Evolutionary conservation across 2,888 invertebrate species (phyloP).

Genomic region (Choreutis nemorana): DNA sequence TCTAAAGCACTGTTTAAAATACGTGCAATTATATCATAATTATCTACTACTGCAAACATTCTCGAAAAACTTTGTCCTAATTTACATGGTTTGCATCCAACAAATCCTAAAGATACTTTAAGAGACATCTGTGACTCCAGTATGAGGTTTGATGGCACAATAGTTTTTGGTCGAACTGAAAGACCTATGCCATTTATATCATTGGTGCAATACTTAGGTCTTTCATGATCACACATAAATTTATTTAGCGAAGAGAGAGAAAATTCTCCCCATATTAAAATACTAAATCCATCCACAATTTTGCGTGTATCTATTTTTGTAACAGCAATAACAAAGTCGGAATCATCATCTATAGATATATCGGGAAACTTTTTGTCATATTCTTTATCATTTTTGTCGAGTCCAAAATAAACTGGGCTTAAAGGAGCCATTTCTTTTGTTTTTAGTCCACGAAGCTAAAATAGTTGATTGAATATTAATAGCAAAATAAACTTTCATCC

Average conservation of each 20-base stretch:
- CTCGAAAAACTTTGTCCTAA: constrained; percentile 27
- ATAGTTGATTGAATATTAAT: constrained; percentile 4
- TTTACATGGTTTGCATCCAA: constrained; percentile 34
- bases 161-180: constrained; percentile 17
- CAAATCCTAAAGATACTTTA: constrained; percentile 38
- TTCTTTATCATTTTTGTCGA: constrained; percentile 26
- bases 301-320: constrained; percentile 35
- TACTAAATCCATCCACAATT: constrained; percentile 28
- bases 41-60: constrained; percentile 30
- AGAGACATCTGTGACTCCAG: constrained; percentile 45
- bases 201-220: constrained; percentile 39
- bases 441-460: constrained; percentile 36
- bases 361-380: constrained; percentile 18
- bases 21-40: constrained; percentile 15
- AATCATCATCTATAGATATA: constrained; percentile 14
- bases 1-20: constrained; percentile 23
- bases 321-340: constrained; percentile 35
- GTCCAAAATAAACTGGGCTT: constrained; percentile 31
- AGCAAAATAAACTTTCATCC: background rate
- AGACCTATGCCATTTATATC: constrained; percentile 36
- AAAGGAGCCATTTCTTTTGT: constrained; percentile 11
- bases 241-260: constrained; percentile 31
- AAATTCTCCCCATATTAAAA: constrained; percentile 33
- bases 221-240: constrained; percentile 14
- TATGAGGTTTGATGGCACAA: constrained; percentile 28